Conservation (phyloP, 2,797 vertebrate genomes). For the Myotis daubentonii region DNA sequence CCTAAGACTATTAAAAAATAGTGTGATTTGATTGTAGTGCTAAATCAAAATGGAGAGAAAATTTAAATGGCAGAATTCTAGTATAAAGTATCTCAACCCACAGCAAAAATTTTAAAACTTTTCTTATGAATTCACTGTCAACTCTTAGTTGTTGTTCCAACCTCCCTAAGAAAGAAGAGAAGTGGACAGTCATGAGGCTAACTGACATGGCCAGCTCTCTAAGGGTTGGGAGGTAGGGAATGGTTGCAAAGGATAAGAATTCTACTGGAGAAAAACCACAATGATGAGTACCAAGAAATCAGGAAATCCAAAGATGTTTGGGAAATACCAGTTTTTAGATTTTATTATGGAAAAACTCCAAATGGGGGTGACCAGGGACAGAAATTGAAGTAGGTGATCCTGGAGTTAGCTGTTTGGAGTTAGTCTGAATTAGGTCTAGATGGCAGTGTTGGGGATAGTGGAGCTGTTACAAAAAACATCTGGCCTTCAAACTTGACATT, state of each 20-base stretch:
- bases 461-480: neutral
- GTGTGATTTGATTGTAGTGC: neutral
- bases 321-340: neutral
- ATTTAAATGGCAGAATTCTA: neutral
- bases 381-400: neutral
- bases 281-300: neutral
- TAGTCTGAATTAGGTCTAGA: neutral
- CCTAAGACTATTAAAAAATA: neutral
- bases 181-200: neutral
- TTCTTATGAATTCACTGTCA: neutral
- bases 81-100: neutral
- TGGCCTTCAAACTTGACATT: neutral
- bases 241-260: neutral
- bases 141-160: neutral
- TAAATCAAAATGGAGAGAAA: constrained; percentile 8
- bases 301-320: neutral
- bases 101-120: neutral
- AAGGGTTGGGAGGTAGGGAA: neutral
- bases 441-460: accelerated
- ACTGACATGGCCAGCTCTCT: neutral
- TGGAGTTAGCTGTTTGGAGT: neutral
- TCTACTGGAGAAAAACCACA: neutral
- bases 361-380: neutral
- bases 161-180: neutral
- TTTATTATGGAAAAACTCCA: neutral